phyloP scores from a whole-genome alignment of 2,113 vertebrate genomes.

The Variabilichromis moorii region DNA sequence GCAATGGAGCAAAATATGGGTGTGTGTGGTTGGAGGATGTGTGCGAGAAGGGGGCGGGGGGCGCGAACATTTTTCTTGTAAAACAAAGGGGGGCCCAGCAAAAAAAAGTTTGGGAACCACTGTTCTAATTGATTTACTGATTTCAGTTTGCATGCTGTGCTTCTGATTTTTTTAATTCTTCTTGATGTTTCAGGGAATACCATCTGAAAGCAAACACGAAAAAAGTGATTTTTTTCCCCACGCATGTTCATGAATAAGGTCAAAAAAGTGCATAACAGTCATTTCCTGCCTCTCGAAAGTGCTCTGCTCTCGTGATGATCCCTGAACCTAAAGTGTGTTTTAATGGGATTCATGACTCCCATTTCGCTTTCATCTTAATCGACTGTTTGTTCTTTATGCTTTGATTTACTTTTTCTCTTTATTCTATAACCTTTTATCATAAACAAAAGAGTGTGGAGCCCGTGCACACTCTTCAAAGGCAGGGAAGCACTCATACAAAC shows the following conservation, averaged over 20 bases:
- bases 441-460: background rate
- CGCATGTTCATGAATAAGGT: background rate
- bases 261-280: background rate
- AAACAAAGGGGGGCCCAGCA: background rate
- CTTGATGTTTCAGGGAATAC: background rate
- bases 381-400: background rate
- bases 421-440: slow-evolving; percentile 27
- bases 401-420: slow-evolving; percentile 28
- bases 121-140: slow-evolving; percentile 24
- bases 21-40: background rate
- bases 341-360: slow-evolving; percentile 28
- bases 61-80: background rate
- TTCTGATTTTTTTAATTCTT: background rate
- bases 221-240: background rate
- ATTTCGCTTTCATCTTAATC: slow-evolving; percentile 18
- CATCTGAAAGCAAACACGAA: background rate
- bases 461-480: background rate
- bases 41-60: background rate
- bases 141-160: slow-evolving; percentile 6
- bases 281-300: background rate
- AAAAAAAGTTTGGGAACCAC: background rate
- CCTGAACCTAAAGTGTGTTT: background rate
- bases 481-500: background rate
- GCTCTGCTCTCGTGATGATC: background rate
- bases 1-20: background rate